These are phyloP conservation scores for Heliornis fulica DNA, from an alignment of 2,113 vertebrate species.

Conservation along the genomic window DNA sequence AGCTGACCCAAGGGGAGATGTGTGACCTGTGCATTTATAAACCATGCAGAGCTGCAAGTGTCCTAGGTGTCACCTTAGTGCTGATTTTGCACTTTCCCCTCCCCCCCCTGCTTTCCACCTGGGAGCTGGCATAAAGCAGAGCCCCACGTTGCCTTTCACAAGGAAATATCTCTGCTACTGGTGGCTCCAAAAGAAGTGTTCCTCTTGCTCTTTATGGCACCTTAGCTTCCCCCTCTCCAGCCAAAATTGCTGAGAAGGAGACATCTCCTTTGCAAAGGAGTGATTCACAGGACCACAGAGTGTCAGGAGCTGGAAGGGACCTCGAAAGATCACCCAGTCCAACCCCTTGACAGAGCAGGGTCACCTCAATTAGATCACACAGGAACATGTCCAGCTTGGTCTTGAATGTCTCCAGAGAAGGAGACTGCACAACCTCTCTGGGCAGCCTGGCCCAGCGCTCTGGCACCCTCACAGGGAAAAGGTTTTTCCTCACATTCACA, in stretches of 20 bases:
- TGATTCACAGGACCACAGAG: too few relatives aligned
- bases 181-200: neutral
- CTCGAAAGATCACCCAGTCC: too few relatives aligned
- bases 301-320: too few relatives aligned
- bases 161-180: constrained; percentile 37
- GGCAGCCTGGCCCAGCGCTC: too few relatives aligned
- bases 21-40: neutral
- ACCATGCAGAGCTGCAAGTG: neutral
- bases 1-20: neutral
- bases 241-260: neutral
- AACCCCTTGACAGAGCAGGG: too few relatives aligned
- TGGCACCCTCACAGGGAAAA: too few relatives aligned
- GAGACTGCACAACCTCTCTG: too few relatives aligned
- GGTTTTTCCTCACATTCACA: too few relatives aligned
- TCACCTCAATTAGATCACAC: too few relatives aligned
- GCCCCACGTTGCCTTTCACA: neutral
- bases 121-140: constrained; percentile 7
- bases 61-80: neutral
- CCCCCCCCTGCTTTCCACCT: neutral
- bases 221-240: neutral
- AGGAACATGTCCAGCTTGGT: too few relatives aligned
- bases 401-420: too few relatives aligned
- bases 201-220: constrained; percentile 25
- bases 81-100: neutral
- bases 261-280: neutral